Conservation (phyloP, 2,113 vertebrate genomes). For the Baryphthengus martii region DNA sequence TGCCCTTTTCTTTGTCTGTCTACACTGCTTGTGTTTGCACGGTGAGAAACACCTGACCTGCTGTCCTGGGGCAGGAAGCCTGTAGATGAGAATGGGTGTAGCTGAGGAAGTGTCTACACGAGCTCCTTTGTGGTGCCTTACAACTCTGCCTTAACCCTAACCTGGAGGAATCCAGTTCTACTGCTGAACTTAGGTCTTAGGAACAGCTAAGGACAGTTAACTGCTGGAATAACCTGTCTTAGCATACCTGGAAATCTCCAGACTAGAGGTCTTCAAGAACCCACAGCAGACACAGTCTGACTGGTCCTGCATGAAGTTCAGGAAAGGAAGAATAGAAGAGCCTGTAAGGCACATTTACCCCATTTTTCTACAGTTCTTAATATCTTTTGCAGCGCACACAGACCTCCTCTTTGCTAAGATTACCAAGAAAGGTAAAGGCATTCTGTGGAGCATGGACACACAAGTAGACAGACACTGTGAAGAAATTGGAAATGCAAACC, state of each 20-base stretch:
- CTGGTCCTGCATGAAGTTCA: background rate
- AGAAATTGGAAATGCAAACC: background rate
- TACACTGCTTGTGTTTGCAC: background rate
- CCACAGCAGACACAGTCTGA: background rate
- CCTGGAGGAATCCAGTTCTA: background rate
- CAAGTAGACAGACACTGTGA: background rate
- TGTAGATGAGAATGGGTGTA: background rate
- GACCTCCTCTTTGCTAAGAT: background rate
- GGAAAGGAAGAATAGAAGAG: background rate
- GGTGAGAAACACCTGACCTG: background rate
- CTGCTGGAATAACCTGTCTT: background rate
- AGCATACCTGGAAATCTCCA: background rate
- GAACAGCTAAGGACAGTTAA: background rate
- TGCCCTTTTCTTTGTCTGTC: slow-evolving; percentile 33
- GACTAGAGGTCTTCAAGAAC: background rate
- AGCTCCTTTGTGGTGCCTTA: background rate
- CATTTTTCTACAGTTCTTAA: background rate
- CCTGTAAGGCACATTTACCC: background rate
- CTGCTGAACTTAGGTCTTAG: background rate
- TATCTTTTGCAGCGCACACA: background rate
- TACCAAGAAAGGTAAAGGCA: background rate
- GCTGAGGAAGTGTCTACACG: rapidly evolving
- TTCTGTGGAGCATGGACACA: background rate
- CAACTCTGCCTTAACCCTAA: background rate
- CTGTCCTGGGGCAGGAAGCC: background rate